Evolutionary conservation across 1,140 invertebrate genomes (phyloP), one percentile per base, ranked within the genome.

Genomic region (Papilio dardanus): DNA sequence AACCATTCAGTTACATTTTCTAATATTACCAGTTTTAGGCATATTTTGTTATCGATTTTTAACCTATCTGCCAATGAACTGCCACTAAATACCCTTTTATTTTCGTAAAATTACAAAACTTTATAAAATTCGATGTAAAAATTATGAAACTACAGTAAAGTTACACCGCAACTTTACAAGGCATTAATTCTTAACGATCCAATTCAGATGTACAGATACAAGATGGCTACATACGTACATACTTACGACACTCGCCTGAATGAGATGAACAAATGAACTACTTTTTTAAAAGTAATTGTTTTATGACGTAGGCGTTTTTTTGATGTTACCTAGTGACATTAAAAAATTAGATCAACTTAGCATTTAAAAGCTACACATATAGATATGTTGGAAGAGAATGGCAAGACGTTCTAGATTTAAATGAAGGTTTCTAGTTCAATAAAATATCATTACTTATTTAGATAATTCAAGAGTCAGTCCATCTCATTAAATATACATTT

Each of bases 111-210:
- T 46, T n/a, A 19, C 12, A 24, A 14, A 62, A 62, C 21, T 62
- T 28, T 28, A 28, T 14, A 62, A 30, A 30, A 62, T n/a, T 3
- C 10, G 1, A 12, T 24, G 4, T 30, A 14, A 62, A 50, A 28
- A 28, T 54, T 54, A 28, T 28, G 54, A 62, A 62, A 62, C 3
- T 28, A 28, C 8, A 12, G 19, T 62, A 6, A 24, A 30, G 54
- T 62, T 28, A 28, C 24, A 16, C 54, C 10, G 54, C 24, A 62
- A 62, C 24, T 62, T 62, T 28, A 62, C 24, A 62, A 30, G 10
- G 54, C 54, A 62, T 62, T 62, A 62, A 62, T 16, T 62, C 12
- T 62, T 62, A 62, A 62, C 54, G 54, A 54, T 54, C 50, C 50
- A 54, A 54, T 54, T 54, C 54, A 28, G 54, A 62, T 62, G 54